Conservation (phyloP, 2,888 invertebrate genomes). For the Aspidapion aeneum region DNA sequence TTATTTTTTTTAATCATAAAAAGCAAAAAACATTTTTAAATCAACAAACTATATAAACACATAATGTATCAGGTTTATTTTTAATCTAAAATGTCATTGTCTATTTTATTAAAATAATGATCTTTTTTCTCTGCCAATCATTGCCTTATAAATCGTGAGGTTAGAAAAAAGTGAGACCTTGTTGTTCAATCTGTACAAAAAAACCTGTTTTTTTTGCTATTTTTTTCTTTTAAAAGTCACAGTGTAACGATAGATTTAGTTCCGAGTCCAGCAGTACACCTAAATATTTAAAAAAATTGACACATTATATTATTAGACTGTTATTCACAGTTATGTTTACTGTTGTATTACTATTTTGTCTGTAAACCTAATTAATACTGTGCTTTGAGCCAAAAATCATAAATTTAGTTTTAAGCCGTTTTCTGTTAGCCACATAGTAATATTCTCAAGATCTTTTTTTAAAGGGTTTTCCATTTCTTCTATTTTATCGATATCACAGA, state of each 20-base stretch:
- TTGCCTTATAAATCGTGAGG: not conserved
- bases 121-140: too few species aligned
- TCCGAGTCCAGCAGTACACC: not conserved
- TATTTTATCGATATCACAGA: not conserved
- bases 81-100: too few species aligned
- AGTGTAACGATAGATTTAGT: not conserved
- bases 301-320: not conserved
- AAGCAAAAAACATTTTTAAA: too few species aligned
- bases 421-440: not conserved
- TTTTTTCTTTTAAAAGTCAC: not conserved
- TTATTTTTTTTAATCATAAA: too few species aligned
- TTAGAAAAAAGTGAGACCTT: not conserved
- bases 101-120: too few species aligned
- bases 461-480: not conserved
- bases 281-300: not conserved
- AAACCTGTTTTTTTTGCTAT: not conserved
- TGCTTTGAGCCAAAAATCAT: not conserved
- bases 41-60: too few species aligned
- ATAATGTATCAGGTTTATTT: too few species aligned
- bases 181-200: not conserved
- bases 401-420: not conserved
- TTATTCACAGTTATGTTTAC: not conserved
- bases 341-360: not conserved
- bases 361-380: not conserved
- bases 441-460: not conserved